phyloP scores from a whole-genome alignment of 2,113 vertebrate species.

The Limanda limanda region DNA sequence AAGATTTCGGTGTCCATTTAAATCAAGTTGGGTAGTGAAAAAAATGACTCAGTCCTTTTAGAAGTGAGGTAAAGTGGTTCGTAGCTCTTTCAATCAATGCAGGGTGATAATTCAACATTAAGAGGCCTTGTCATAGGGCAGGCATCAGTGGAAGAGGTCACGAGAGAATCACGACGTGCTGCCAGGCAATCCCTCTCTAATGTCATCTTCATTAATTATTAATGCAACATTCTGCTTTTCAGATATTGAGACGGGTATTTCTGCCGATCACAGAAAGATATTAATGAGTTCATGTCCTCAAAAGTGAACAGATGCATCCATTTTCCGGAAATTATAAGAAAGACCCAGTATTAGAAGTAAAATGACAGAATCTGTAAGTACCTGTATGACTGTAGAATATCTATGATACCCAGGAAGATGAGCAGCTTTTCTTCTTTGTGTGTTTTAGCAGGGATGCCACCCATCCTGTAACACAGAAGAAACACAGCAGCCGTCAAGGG shows the following conservation, averaged over 20 bases:
- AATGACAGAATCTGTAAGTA: constrained; percentile 56
- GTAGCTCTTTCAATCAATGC: constrained; percentile 4
- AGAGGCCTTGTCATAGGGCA: background rate
- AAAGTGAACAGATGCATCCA: background rate
- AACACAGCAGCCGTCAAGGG: constrained; percentile 35
- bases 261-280: background rate
- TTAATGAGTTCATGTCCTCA: background rate
- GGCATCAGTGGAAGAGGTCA: constrained; percentile 9
- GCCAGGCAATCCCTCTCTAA: background rate
- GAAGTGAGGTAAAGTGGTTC: constrained; percentile 19
- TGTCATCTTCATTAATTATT: constrained; percentile 3
- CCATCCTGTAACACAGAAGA: constrained; percentile 87
- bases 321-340: no score
- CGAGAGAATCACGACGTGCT: background rate
- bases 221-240: background rate
- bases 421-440: constrained; percentile 95
- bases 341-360: background rate
- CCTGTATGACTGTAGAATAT: constrained; percentile 98
- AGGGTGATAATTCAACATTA: constrained; percentile 22
- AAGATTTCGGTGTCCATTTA: constrained; percentile 15
- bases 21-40: constrained; percentile 2
- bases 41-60: background rate
- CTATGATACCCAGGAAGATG: constrained; percentile 97
- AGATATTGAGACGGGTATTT: background rate
- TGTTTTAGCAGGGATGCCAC: constrained; percentile 96